Base-by-base conservation (phyloP, 2,797 vertebrate species). In the Amniataba percoides region DNA sequence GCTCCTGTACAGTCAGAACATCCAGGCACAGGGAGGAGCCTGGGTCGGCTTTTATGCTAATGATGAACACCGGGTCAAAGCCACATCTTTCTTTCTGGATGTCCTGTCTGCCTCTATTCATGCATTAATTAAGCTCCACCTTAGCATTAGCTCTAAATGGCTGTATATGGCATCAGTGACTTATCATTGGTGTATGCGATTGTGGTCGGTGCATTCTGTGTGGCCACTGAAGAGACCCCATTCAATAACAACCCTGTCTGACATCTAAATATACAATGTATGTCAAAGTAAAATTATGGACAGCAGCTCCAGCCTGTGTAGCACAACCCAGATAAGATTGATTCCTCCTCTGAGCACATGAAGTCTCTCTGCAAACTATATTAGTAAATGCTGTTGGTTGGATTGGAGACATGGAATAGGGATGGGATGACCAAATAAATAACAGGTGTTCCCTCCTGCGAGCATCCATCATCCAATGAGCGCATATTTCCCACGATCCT, bases 161-260 rank as follows among this genome's bases (percentile, higher is more conserved):
- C 87, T 84, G 79, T 90, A 88, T 87, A 91, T 87, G 90, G 85
- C 80, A 92, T 88, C 87, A 81, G 59, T 64, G 83, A 78, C 77
- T 85, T 89, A 76, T 85, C 83, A 84, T 42, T 71, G 80, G 53
- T 14, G 49, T 75, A 39, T 59, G 51, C 21, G 70, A 76, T 45
- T 57, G 63, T 7, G 66, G 66, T 81, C 80, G 71, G 71, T 67
- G 79, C 63, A 52, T 74, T 74, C 34, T 67, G 59, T 84, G 36
- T 52, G 71, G 82, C 82, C 80, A 84, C 81, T 84, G 49, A 80
- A 53, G 10, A 59, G 25, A 82, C 27, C 59, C 66, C 27, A 82
- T 85, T 80, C 31, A 77, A 73, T 71, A 80, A 74, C 51, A 73
- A 56, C 64, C 70, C 80, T 74, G 84, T 90, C 74, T 84, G 82